Percentiles rank a stretch among this genome's conserved stretches.
These are phyloP conservation scores for Dendrolimus houi DNA, from an alignment of 2,888 invertebrate species.

Conservation along the genomic window DNA sequence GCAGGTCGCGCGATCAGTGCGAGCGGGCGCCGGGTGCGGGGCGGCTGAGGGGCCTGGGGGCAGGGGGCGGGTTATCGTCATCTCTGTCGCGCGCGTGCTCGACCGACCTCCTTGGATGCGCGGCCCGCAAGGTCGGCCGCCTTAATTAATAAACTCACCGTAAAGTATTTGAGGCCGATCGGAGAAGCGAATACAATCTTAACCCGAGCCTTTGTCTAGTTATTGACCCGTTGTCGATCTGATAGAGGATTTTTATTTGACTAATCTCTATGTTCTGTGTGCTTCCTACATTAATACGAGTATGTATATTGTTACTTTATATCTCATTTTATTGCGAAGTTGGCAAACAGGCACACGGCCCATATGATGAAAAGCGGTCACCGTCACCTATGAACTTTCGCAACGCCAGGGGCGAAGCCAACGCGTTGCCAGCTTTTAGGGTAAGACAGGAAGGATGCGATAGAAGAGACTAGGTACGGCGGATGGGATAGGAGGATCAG, in stretches of 20 bases:
- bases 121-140: slow-evolving; percentile 73
- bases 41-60: slow-evolving; percentile 15
- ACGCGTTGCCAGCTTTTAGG: no score
- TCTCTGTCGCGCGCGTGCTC: slow-evolving; percentile 49
- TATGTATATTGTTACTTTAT: background rate
- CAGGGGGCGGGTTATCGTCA: slow-evolving; percentile 20
- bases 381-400: no score
- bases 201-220: slow-evolving; percentile 68
- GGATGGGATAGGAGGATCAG: background rate
- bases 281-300: background rate
- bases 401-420: no score
- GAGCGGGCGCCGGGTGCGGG: slow-evolving; percentile 9
- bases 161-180: slow-evolving; percentile 75
- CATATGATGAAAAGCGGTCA: no score
- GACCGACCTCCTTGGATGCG: slow-evolving; percentile 72
- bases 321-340: background rate
- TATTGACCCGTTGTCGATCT: slow-evolving; percentile 60
- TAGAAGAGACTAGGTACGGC: no score
- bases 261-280: slow-evolving; percentile 16
- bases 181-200: slow-evolving; percentile 67
- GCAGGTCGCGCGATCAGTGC: slow-evolving; percentile 38
- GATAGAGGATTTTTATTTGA: slow-evolving; percentile 46
- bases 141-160: slow-evolving; percentile 76
- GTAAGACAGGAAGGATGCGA: no score
- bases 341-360: no score